A percentile compares a stretch with the other conserved stretches of the same genome.
Conservation (phyloP, 2,888 invertebrate species). For the Ptychoptera albimana region DNA sequence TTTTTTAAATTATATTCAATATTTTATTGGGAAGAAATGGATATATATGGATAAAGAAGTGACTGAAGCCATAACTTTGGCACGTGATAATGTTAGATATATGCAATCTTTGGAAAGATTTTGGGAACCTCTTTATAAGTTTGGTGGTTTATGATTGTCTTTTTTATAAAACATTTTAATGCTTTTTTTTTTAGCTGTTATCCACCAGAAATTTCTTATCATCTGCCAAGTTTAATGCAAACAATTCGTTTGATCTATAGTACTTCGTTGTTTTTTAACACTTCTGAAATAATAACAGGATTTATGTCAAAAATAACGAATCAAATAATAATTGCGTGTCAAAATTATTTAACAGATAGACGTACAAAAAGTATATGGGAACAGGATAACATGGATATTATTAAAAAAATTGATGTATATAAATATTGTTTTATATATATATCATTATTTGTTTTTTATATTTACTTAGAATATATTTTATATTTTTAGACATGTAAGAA, state of each 20-base stretch:
- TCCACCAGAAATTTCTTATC: conserved; percentile 20
- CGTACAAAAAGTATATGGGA: conserved; percentile 60
- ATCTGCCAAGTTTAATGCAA: conserved; percentile 51
- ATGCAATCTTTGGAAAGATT: conserved; percentile 71
- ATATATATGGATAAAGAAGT: conserved; percentile 54
- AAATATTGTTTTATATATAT: no score
- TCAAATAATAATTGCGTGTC: conserved; percentile 70
- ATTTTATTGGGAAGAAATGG: conserved; percentile 51
- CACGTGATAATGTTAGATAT: conserved; percentile 75
- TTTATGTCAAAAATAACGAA: conserved; percentile 75
- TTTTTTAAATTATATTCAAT: conserved; percentile 1
- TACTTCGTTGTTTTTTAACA: conserved; percentile 67
- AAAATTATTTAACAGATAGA: conserved; percentile 55
- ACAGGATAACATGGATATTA: conserved; percentile 48
- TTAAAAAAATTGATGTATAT: conserved; percentile 51
- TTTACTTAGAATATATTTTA: neutral
- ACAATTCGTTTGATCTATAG: conserved; percentile 70
- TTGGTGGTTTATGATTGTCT: no score
- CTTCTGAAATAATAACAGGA: conserved; percentile 61
- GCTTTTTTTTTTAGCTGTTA: conserved; percentile 34
- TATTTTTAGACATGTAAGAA: conserved; percentile 27
- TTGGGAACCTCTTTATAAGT: conserved; percentile 67
- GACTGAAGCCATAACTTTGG: conserved; percentile 63
- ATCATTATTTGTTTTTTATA: neutral
- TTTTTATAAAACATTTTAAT: no score